phyloP scores from a whole-genome alignment of 2,888 invertebrate genomes.

The Agrochola lota region DNA sequence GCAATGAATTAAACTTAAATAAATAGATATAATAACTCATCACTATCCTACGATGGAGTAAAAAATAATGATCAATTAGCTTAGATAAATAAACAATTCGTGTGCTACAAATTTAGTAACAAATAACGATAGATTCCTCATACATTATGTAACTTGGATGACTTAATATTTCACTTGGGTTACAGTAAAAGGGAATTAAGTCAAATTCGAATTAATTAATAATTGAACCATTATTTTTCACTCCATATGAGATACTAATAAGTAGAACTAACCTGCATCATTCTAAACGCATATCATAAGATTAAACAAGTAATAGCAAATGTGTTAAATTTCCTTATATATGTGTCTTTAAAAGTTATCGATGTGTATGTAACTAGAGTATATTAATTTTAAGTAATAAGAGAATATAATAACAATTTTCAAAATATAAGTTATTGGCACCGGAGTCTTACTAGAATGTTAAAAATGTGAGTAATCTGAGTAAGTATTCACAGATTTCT shows the following conservation, averaged over 20 bases:
- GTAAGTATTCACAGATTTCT: conserved; percentile 44
- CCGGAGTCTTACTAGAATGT: conserved; percentile 55
- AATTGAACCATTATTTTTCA: conserved; percentile 38
- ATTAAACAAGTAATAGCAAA: conserved; percentile 62
- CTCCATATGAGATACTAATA: conserved; percentile 57
- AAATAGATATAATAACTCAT: conserved; percentile 67
- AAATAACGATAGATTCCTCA: neutral
- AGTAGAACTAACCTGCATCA: conserved; percentile 71
- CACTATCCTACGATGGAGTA: conserved; percentile 52
- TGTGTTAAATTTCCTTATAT: conserved; percentile 62
- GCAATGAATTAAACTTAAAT: conserved; percentile 65
- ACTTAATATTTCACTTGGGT: neutral
- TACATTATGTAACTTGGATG: neutral
- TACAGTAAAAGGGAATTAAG: neutral
- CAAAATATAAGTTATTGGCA: conserved; percentile 46
- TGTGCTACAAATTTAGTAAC: neutral
- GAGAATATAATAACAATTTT: conserved; percentile 14
- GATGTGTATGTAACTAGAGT: conserved; percentile 69
- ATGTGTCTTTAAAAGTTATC: conserved; percentile 66
- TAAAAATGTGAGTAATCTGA: conserved; percentile 31
- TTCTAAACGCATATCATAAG: conserved; percentile 67
- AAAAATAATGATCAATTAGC: conserved; percentile 36
- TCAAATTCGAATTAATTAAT: neutral
- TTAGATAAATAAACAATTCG: neutral
- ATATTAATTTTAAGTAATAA: conserved; percentile 47